A percentile compares a stretch with the other conserved stretches of the same genome.
These are phyloP conservation scores for Zygaena filipendulae DNA, from an alignment of 2,888 invertebrate genomes.

Conservation along the genomic window DNA sequence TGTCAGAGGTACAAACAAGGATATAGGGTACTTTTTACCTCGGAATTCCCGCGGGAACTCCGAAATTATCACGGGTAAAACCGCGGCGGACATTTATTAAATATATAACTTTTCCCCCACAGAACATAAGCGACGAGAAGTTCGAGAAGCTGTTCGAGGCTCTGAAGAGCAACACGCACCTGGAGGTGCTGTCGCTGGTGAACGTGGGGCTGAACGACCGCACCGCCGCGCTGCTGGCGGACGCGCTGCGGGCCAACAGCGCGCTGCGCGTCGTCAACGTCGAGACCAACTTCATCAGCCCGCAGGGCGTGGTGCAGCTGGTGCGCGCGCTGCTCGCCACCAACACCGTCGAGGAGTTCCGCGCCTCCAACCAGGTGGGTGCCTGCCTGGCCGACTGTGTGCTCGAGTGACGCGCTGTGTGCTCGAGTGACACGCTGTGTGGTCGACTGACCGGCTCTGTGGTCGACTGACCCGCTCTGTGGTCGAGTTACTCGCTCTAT, in stretches of 20 bases:
- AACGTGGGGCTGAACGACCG: constrained; percentile 95
- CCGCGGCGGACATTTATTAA: no score
- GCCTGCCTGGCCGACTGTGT: no score
- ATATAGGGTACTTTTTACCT: no score
- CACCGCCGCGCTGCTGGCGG: constrained; percentile 83
- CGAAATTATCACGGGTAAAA: no score
- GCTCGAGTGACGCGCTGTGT: no score
- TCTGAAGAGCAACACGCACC: constrained; percentile 88
- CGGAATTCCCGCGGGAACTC: no score
- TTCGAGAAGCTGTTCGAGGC: constrained; percentile 90
- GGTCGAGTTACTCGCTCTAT: no score
- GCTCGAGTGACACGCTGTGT: no score
- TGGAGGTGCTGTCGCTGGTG: constrained; percentile 91
- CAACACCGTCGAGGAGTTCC: constrained; percentile 91
- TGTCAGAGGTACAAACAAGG: no score
- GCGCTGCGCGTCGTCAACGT: constrained; percentile 87
- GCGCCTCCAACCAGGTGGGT: constrained; percentile 95
- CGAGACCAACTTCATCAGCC: constrained; percentile 97
- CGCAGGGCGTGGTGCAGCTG: constrained; percentile 85
- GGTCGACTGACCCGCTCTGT: no score
- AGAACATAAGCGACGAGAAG: constrained; percentile 98
- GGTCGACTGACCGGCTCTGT: no score
- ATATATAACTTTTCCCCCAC: no score
- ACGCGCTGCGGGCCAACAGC: constrained; percentile 83
- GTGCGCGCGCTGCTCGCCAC: constrained; percentile 88